Evolutionary conservation across 2,113 vertebrate genomes (phyloP).

Genomic region (Neogale vison): DNA sequence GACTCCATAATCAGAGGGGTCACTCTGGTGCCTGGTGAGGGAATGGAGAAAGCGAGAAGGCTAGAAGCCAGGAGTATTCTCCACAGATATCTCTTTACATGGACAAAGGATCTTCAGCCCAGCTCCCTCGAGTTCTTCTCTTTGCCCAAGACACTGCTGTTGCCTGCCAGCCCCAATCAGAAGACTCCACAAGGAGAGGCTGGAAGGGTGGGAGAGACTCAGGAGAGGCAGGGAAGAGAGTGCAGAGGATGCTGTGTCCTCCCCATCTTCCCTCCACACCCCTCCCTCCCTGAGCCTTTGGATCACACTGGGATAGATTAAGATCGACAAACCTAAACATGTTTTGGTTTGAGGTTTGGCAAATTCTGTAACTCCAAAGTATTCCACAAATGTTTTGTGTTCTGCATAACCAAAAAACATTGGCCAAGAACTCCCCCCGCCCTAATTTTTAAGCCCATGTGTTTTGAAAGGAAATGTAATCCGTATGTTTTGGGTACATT

Average conservation of each 20-base stretch:
- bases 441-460: constrained; percentile 77
- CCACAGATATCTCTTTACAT: neutral
- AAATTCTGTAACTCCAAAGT: constrained; percentile 70
- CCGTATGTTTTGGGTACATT: constrained; percentile 77
- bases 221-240: neutral
- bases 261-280: neutral
- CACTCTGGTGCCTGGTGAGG: neutral
- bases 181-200: neutral
- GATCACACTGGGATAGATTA: constrained; percentile 24
- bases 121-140: neutral
- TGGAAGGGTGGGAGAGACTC: neutral
- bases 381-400: constrained; percentile 79
- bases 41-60: neutral
- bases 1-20: neutral
- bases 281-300: constrained; percentile 4
- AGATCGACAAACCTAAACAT: constrained; percentile 76
- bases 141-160: neutral
- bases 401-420: constrained; percentile 77
- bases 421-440: constrained; percentile 64
- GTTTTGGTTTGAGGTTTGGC: constrained; percentile 82
- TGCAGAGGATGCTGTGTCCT: neutral
- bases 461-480: constrained; percentile 79
- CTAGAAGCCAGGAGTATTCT: neutral
- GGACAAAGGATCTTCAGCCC: neutral
- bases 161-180: neutral